A percentile compares a stretch with the other conserved stretches of the same genome.
Evolutionary conservation across 2,113 vertebrate genomes (phyloP).

Genomic region (Plestiodon gilberti): DNA sequence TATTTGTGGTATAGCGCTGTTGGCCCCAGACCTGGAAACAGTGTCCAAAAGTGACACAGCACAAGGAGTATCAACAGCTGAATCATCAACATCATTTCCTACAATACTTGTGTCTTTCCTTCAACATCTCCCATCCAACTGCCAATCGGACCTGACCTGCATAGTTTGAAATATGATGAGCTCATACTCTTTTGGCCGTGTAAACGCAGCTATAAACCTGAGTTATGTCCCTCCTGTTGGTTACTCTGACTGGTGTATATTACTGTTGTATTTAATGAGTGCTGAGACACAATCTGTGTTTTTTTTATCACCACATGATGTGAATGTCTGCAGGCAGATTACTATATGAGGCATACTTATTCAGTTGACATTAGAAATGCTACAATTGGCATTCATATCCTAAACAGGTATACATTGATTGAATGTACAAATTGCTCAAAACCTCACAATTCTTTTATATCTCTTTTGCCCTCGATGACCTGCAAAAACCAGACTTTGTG

Average conservation of each 20-base stretch:
- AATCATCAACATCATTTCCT: conserved; percentile 42
- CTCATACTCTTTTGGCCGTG: conserved; percentile 53
- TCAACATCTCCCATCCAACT: conserved; percentile 37
- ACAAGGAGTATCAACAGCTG: conserved; percentile 20
- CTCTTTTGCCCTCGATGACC: neutral
- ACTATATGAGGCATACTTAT: neutral
- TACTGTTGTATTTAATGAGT: conserved; percentile 10
- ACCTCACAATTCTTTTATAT: neutral
- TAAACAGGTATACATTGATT: neutral
- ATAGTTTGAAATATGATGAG: conserved; percentile 59
- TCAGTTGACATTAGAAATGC: neutral
- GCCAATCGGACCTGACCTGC: conserved; percentile 53
- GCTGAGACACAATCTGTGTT: fast-evolving
- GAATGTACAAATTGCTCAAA: neutral
- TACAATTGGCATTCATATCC: conserved; percentile 10
- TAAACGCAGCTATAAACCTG: conserved; percentile 58
- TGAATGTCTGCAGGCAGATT: neutral
- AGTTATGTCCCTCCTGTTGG: conserved; percentile 48
- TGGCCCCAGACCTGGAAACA: neutral
- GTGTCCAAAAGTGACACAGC: neutral
- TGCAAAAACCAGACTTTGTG: conserved; percentile 1
- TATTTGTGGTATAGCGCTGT: neutral
- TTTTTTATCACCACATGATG: neutral
- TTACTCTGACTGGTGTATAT: neutral
- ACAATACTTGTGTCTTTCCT: conserved; percentile 43